A percentile compares a stretch with the other conserved stretches of the same genome.
Conservation (phyloP, 1,140 invertebrate genomes). For the Heliconius hewitsoni region DNA sequence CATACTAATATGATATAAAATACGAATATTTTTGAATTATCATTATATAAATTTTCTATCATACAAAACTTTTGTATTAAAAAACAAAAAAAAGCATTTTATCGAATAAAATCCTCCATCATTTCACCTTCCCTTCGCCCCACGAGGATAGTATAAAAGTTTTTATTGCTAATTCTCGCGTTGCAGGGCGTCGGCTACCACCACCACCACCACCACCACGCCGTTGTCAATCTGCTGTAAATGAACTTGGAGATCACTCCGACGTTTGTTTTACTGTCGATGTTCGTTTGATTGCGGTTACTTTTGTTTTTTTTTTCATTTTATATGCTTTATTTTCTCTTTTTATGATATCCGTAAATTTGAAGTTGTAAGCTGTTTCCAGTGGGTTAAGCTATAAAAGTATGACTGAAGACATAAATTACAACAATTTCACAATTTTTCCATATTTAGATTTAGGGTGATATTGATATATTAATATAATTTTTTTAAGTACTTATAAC, state of each 20-base stretch:
- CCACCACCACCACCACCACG: conserved; percentile 31
- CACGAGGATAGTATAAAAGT: conserved; percentile 71
- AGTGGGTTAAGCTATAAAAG: background rate
- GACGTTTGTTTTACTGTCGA: conserved; percentile 58
- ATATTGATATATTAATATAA: too few relatives aligned
- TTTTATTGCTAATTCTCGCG: conserved; percentile 71
- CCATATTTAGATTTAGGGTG: too few relatives aligned
- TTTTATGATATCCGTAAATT: background rate
- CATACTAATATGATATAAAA: too few relatives aligned
- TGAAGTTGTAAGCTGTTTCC: background rate
- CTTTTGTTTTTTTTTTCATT: conserved; percentile 5
- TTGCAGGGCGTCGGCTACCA: conserved; percentile 24
- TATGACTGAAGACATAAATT: background rate
- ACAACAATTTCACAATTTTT: too few relatives aligned
- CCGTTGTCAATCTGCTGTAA: conserved; percentile 48
- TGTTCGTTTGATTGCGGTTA: conserved; percentile 47
- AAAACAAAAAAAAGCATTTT: background rate
- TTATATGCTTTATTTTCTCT: background rate
- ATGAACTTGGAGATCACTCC: conserved; percentile 49
- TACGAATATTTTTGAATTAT: too few relatives aligned
- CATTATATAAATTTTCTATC: too few relatives aligned
- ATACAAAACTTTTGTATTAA: background rate
- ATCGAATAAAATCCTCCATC: conserved; percentile 20
- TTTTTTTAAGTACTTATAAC: too few relatives aligned
- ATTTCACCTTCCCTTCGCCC: conserved; percentile 41